Conservation (phyloP, 2,113 vertebrate species). For the Misgurnus mizolepis region DNA sequence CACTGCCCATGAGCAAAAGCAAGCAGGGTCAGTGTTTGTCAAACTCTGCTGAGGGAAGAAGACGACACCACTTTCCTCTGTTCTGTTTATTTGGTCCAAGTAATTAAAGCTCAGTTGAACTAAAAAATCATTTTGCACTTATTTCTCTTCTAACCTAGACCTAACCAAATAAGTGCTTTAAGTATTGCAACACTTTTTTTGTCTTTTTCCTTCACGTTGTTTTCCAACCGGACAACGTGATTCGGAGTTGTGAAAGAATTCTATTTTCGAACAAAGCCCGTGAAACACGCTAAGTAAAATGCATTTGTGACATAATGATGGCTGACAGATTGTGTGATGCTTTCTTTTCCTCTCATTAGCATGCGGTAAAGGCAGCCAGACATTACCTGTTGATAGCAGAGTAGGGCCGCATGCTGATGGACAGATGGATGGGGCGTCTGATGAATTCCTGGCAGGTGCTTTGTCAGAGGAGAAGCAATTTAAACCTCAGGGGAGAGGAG, state of each 20-base stretch:
- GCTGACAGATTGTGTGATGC: constrained; percentile 77
- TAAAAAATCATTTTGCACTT: constrained; percentile 52
- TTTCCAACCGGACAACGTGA: constrained; percentile 19
- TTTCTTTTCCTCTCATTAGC: constrained; percentile 79
- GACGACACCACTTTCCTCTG: constrained; percentile 38
- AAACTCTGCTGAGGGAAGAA: constrained; percentile 58
- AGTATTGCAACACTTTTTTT: constrained; percentile 19
- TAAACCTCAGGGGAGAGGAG: constrained; percentile 70
- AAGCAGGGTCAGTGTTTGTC: constrained; percentile 68
- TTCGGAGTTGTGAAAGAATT: constrained; percentile 31
- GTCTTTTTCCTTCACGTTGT: constrained; percentile 20
- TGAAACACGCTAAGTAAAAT: constrained; percentile 66
- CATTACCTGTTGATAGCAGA: constrained; percentile 79
- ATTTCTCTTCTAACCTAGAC: constrained; percentile 43
- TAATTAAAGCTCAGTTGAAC: constrained; percentile 57
- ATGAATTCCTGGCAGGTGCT: constrained; percentile 81
- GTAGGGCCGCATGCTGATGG: constrained; percentile 74
- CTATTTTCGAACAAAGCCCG: constrained; percentile 37
- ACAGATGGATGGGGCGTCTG: constrained; percentile 79
- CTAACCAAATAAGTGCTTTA: constrained; percentile 35
- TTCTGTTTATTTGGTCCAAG: constrained; percentile 53
- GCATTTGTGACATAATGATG: constrained; percentile 70
- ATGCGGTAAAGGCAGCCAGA: constrained; percentile 66
- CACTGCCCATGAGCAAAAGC: constrained; percentile 67
- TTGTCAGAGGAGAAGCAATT: constrained; percentile 82